phyloP scores from a whole-genome alignment of 2,113 vertebrate species.

The Otus sunia region DNA sequence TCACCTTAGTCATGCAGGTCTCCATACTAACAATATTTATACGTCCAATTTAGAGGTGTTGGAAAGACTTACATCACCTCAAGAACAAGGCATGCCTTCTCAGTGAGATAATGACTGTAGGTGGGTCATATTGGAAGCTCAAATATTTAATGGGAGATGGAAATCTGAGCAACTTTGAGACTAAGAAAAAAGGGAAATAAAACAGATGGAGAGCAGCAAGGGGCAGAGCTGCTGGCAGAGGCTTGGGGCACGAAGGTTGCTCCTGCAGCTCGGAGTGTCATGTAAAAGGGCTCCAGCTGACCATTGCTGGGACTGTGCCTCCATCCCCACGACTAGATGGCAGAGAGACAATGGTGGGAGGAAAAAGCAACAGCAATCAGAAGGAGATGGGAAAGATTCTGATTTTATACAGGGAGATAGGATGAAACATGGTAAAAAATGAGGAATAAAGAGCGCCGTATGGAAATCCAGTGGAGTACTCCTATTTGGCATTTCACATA shows the following conservation, averaged over 20 bases:
- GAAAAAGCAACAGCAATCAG: neutral
- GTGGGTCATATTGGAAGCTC: neutral
- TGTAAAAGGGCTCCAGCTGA: neutral
- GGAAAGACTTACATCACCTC: constrained; percentile 19
- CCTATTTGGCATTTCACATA: neutral
- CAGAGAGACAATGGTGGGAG: neutral
- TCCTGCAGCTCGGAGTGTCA: neutral
- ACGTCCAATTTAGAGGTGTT: neutral
- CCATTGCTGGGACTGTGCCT: neutral
- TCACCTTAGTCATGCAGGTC: neutral
- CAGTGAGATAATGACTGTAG: neutral
- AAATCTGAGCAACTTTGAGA: neutral
- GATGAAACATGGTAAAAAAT: neutral
- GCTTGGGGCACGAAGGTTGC: neutral
- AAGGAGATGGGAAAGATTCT: neutral
- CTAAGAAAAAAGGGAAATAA: neutral
- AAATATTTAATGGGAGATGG: neutral
- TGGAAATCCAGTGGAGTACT: neutral
- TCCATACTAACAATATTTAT: neutral
- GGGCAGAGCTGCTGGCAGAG: neutral
- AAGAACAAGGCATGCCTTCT: neutral
- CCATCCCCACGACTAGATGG: accelerated
- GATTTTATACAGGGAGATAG: neutral
- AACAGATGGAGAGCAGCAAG: constrained; percentile 43
- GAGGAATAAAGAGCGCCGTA: neutral